phyloP scores from a whole-genome alignment of 2,113 vertebrate species.

The Sturnira hondurensis region DNA sequence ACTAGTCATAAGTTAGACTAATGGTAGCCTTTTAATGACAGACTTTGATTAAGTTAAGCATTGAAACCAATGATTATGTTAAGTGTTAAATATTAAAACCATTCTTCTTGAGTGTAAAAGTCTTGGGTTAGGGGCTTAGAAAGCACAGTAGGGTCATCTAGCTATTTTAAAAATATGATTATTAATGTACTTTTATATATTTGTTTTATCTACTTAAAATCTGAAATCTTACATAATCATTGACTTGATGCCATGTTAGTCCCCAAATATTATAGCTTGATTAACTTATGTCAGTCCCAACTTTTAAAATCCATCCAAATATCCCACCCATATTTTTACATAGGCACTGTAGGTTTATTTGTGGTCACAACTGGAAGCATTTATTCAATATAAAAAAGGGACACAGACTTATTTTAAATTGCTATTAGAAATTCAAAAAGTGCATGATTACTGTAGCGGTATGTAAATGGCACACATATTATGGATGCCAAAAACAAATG shows the following conservation, averaged over 20 bases:
- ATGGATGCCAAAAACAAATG: slow-evolving; percentile 64
- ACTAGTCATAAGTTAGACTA: background rate
- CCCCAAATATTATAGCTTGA: background rate
- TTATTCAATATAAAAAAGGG: background rate
- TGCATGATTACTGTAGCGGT: slow-evolving; percentile 64
- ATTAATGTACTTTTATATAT: background rate
- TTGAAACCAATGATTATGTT: background rate
- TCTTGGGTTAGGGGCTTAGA: background rate
- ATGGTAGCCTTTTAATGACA: background rate
- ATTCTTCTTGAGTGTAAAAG: background rate
- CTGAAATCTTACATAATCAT: background rate
- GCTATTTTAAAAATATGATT: background rate
- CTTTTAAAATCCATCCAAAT: background rate
- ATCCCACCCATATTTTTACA: background rate
- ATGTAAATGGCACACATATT: slow-evolving; percentile 59
- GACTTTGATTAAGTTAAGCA: background rate
- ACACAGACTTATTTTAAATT: background rate
- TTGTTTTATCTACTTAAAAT: background rate
- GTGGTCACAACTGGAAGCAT: slow-evolving; percentile 54
- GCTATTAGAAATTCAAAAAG: slow-evolving; percentile 60
- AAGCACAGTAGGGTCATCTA: background rate
- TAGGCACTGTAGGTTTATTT: slow-evolving; percentile 13
- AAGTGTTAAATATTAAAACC: background rate
- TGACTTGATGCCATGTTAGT: background rate
- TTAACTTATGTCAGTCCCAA: background rate